phyloP scores from a whole-genome alignment of 2,888 invertebrate species.

The Trissolcus brochymenae region DNA sequence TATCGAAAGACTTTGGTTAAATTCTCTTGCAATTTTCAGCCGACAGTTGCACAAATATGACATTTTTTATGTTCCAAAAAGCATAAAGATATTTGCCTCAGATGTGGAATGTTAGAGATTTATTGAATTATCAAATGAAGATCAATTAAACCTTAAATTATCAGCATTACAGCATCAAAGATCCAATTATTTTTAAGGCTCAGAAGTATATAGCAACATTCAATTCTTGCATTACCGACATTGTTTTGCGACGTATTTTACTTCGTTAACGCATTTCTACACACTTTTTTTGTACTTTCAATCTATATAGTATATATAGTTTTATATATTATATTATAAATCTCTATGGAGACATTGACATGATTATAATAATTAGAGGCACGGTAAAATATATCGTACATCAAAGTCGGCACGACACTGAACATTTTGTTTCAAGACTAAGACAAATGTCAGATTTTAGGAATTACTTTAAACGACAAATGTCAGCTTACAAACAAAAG shows the following conservation, averaged over 20 bases:
- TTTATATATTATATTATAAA: conserved; percentile 26
- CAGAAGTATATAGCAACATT: conserved; percentile 29
- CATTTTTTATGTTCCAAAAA: no score
- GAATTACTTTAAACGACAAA: conserved; percentile 9
- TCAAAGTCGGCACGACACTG: conserved; percentile 49
- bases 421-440: conserved; percentile 6
- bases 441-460: conserved; percentile 11
- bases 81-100: no score
- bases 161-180: background rate
- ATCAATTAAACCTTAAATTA: no score
- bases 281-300: conserved; percentile 54
- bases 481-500: no score
- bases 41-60: no score
- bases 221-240: conserved; percentile 53
- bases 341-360: conserved; percentile 46
- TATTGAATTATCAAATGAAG: no score
- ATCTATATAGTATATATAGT: conserved; percentile 40
- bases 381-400: conserved; percentile 56
- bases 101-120: no score
- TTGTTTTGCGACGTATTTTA: conserved; percentile 56
- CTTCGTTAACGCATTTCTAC: conserved; percentile 47
- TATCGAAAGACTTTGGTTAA: conserved; percentile 33
- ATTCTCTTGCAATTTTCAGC: conserved; percentile 12
- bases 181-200: conserved; percentile 39
- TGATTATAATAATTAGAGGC: conserved; percentile 45